Percentiles rank a stretch among this genome's conserved stretches.
Evolutionary conservation across 2,888 invertebrate species (phyloP).

Genomic region (Branchipolynoe longqiensis): DNA sequence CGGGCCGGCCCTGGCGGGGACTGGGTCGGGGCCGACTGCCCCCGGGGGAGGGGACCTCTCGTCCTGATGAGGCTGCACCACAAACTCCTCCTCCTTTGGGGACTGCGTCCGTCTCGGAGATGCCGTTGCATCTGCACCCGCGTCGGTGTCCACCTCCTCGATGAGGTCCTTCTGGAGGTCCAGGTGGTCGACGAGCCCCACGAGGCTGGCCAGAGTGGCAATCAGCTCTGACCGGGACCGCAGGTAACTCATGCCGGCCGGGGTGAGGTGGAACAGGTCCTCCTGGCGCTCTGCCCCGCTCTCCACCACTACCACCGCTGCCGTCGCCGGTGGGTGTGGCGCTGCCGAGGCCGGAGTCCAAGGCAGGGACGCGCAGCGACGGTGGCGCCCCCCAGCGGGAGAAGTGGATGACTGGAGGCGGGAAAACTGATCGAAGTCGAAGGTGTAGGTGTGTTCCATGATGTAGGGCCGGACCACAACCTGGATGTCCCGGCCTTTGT

Average conservation of each 20-base stretch:
- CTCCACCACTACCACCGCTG: neutral
- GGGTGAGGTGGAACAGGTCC: slow-evolving; percentile 62
- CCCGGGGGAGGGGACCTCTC: neutral
- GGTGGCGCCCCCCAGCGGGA: neutral
- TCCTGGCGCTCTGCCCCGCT: neutral
- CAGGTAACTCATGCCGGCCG: slow-evolving; percentile 77
- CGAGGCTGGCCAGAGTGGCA: slow-evolving; percentile 77
- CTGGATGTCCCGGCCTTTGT: slow-evolving; percentile 32
- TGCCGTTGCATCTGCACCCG: neutral
- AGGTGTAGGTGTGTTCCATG: slow-evolving; percentile 70
- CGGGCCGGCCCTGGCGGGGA: neutral
- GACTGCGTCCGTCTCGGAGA: neutral
- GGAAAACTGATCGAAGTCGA: slow-evolving; percentile 68
- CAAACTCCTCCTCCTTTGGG: neutral
- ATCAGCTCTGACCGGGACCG: slow-evolving; percentile 75
- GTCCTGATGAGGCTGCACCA: neutral
- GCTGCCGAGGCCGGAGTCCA: slow-evolving; percentile 12
- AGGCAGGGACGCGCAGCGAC: slow-evolving; percentile 39
- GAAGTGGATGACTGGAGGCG: slow-evolving; percentile 12
- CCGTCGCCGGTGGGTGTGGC: neutral
- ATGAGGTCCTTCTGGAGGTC: slow-evolving; percentile 69
- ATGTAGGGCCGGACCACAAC: slow-evolving; percentile 69
- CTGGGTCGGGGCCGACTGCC: neutral
- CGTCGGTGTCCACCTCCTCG: slow-evolving; percentile 72
- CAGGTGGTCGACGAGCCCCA: slow-evolving; percentile 63